phyloP scores from a whole-genome alignment of 2,888 invertebrate genomes.

The Leptothorax acervorum region DNA sequence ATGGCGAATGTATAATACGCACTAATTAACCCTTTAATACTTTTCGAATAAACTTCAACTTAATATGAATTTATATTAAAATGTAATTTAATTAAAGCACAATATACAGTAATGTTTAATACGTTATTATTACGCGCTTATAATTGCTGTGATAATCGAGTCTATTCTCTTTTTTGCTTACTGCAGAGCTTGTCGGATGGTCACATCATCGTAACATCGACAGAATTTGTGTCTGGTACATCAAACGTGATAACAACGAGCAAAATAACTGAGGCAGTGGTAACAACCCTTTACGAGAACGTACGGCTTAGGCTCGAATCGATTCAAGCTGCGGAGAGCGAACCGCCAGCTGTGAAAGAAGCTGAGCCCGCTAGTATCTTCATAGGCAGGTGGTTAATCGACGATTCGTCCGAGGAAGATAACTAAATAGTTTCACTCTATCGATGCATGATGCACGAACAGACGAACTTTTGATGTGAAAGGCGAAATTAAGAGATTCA shows the following conservation, averaged over 20 bases:
- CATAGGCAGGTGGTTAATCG: constrained; percentile 59
- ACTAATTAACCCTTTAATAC: neutral
- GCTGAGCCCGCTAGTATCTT: constrained; percentile 61
- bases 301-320: constrained; percentile 64
- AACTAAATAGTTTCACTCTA: neutral
- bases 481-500: constrained; percentile 4
- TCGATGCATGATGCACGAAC: neutral
- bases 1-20: neutral
- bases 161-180: neutral
- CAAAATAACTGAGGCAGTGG: constrained; percentile 36
- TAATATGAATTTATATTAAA: neutral
- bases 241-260: constrained; percentile 59
- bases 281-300: constrained; percentile 62
- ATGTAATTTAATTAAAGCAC: neutral
- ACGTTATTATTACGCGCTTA: neutral
- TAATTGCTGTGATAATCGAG: neutral
- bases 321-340: constrained; percentile 54
- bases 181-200: constrained; percentile 69
- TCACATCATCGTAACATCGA: constrained; percentile 64
- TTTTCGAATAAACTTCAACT: neutral
- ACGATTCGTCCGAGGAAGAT: constrained; percentile 53
- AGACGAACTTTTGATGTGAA: constrained; percentile 1
- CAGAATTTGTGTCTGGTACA: constrained; percentile 67
- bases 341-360: constrained; percentile 59
- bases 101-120: neutral